A percentile compares a stretch with the other conserved stretches of the same genome.
phyloP scores from a whole-genome alignment of 2,113 vertebrate species.

The Colinus virginianus region DNA sequence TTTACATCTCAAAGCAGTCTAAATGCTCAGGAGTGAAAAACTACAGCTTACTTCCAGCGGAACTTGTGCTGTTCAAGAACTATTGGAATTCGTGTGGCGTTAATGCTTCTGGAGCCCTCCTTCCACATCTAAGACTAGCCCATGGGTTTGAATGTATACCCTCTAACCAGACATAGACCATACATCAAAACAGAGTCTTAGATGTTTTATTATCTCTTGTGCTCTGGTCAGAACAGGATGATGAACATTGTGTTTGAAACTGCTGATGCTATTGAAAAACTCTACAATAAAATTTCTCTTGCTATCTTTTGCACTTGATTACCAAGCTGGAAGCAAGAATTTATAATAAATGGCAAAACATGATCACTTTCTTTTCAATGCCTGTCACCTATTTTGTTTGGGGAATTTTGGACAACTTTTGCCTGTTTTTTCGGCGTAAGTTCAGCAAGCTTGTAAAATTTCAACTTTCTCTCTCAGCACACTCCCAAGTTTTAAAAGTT shows the following conservation, averaged over 20 bases:
- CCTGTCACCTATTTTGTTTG: slow-evolving; percentile 43
- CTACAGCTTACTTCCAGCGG: not conserved
- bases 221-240: slow-evolving; percentile 53
- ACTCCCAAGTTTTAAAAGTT: not conserved
- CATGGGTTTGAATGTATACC: slow-evolving; percentile 18
- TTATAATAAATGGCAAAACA: slow-evolving; percentile 70
- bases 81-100: not conserved
- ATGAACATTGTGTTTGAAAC: slow-evolving; percentile 72
- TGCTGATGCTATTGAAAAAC: slow-evolving; percentile 69
- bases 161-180: slow-evolving; percentile 33
- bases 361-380: slow-evolving; percentile 53
- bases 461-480: not conserved
- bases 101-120: not conserved
- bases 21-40: not conserved
- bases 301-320: slow-evolving; percentile 67
- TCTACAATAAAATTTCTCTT: slow-evolving; percentile 51
- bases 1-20: not conserved
- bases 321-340: slow-evolving; percentile 61
- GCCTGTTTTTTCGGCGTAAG: slow-evolving; percentile 4
- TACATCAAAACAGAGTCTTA: slow-evolving; percentile 69
- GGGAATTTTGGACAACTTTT: slow-evolving; percentile 18
- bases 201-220: slow-evolving; percentile 70
- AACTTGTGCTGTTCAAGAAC: not conserved
- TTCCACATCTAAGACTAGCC: not conserved
- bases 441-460: slow-evolving; percentile 1